Evolutionary conservation across 2,797 vertebrate genomes (phyloP).

Genomic region (Cheirogaleus major): DNA sequence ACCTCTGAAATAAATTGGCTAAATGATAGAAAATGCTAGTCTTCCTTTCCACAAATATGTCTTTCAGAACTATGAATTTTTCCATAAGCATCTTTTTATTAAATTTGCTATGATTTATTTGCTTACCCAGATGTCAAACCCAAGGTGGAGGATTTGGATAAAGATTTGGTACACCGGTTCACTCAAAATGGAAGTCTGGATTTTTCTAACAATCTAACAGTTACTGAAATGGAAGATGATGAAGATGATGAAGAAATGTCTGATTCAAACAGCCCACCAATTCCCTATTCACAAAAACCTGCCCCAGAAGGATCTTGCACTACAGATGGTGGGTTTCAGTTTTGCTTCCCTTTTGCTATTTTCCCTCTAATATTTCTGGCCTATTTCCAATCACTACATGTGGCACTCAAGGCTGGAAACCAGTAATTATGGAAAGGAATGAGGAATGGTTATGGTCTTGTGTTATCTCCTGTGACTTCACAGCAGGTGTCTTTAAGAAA

Average conservation of each 20-base stretch:
- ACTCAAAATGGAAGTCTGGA: conserved; percentile 90
- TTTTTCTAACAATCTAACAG: conserved; percentile 88
- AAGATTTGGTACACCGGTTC: conserved; percentile 88
- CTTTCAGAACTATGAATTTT: conserved; percentile 26
- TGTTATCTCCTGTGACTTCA: conserved; percentile 3
- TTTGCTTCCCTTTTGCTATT: neutral
- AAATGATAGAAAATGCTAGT: conserved; percentile 2
- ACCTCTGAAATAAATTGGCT: neutral
- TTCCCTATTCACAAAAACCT: conserved; percentile 95
- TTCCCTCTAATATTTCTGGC: neutral
- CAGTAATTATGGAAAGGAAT: conserved; percentile 47
- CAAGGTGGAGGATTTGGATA: conserved; percentile 91
- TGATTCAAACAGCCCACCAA: conserved; percentile 95
- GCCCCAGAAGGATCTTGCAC: conserved; percentile 97
- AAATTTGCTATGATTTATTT: conserved; percentile 50
- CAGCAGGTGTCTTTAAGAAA: conserved; percentile 32
- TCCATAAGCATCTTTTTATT: conserved; percentile 19
- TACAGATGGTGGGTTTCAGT: conserved; percentile 90
- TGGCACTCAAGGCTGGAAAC: neutral
- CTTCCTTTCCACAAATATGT: neutral
- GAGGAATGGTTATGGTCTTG: neutral
- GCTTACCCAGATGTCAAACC: conserved; percentile 91
- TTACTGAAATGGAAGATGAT: conserved; percentile 91
- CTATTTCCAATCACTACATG: neutral
- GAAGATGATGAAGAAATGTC: conserved; percentile 98